These are phyloP conservation scores for Sebastes cheni DNA, from an alignment of 2,797 vertebrate genomes.

Conservation along the genomic window DNA sequence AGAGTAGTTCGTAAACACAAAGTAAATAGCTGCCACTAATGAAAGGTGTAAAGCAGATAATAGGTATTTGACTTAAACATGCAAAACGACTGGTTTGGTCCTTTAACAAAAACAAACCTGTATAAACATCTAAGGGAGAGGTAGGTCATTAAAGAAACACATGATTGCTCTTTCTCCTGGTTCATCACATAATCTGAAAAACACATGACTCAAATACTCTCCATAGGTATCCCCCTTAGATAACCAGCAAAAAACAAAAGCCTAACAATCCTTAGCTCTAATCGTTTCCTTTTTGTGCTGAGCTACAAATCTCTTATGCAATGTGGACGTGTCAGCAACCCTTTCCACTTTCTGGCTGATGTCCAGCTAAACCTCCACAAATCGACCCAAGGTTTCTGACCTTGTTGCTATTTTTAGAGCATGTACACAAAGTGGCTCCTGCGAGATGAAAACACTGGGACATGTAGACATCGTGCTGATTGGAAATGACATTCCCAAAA, in stretches of 20 bases:
- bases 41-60: not conserved
- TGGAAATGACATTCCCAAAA: slow-evolving; percentile 20
- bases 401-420: slow-evolving; percentile 51
- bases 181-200: not conserved
- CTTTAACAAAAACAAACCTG: not conserved
- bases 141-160: not conserved
- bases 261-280: slow-evolving; percentile 7
- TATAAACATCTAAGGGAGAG: not conserved
- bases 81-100: not conserved
- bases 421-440: slow-evolving; percentile 2
- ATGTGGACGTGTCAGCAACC: slow-evolving; percentile 42
- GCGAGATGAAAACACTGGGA: not conserved
- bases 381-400: slow-evolving; percentile 45
- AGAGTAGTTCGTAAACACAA: not conserved
- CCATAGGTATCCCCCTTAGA: slow-evolving; percentile 5
- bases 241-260: slow-evolving; percentile 14
- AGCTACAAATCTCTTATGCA: slow-evolving; percentile 52
- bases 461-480: slow-evolving; percentile 6
- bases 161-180: not conserved
- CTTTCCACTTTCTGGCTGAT: slow-evolving; percentile 44
- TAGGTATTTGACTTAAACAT: not conserved
- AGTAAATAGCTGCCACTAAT: not conserved
- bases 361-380: slow-evolving; percentile 48
- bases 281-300: slow-evolving; percentile 44
- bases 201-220: not conserved